These are phyloP conservation scores for Hypomecis punctinalis DNA, from an alignment of 2,888 invertebrate species.

Conservation along the genomic window DNA sequence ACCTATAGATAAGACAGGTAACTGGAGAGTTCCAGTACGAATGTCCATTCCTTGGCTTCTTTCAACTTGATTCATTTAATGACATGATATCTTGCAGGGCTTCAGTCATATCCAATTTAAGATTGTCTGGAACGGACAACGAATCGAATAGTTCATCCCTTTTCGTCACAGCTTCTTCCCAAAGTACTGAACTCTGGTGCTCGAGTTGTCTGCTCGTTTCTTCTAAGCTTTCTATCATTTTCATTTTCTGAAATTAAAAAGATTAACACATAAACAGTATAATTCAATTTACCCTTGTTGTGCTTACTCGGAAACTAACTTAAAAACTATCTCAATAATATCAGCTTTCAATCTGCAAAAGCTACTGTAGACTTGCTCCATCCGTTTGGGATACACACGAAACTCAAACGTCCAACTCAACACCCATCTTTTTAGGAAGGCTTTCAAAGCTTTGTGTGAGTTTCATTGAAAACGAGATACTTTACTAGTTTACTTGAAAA, in stretches of 20 bases:
- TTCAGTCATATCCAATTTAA: constrained; percentile 44
- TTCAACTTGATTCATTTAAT: constrained; percentile 31
- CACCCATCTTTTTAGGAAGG: too few relatives aligned
- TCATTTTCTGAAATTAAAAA: constrained; percentile 39
- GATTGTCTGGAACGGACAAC: constrained; percentile 41
- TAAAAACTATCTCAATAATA: too few relatives aligned
- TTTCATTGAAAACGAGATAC: too few relatives aligned
- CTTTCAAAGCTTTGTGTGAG: too few relatives aligned
- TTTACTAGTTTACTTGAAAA: too few relatives aligned
- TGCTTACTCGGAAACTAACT: not conserved
- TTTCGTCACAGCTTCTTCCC: constrained; percentile 41
- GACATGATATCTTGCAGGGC: constrained; percentile 45
- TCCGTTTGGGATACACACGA: too few relatives aligned
- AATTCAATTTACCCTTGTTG: not conserved
- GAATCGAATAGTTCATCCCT: constrained; percentile 39
- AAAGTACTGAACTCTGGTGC: constrained; percentile 45
- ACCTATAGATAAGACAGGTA: too few relatives aligned
- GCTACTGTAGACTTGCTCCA: too few relatives aligned
- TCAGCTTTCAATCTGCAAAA: too few relatives aligned
- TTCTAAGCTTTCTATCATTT: constrained; percentile 45
- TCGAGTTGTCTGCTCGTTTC: constrained; percentile 48
- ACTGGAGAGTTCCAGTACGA: too few relatives aligned
- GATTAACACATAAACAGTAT: not conserved
- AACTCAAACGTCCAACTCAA: too few relatives aligned
- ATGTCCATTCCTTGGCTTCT: not conserved